Evolutionary conservation across 2,113 vertebrate genomes (phyloP).

Genomic region (Hassar affinis): DNA sequence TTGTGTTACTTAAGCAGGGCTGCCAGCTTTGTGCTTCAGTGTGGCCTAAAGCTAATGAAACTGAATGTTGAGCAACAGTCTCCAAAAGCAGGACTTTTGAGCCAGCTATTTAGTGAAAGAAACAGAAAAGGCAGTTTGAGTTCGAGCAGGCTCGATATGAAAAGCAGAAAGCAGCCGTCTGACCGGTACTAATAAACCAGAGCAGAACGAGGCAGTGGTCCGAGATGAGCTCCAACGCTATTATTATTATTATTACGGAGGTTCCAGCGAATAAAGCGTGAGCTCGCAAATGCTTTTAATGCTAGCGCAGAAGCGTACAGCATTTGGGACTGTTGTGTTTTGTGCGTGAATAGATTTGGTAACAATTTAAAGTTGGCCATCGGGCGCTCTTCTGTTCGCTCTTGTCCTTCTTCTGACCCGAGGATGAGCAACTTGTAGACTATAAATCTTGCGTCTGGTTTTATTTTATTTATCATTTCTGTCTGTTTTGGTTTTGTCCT

Average conservation of each 20-base stretch:
- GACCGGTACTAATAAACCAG: neutral
- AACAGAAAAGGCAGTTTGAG: neutral
- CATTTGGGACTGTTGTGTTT: constrained; percentile 21
- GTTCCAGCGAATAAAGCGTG: neutral
- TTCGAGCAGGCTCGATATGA: constrained; percentile 15
- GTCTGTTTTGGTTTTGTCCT: constrained; percentile 56
- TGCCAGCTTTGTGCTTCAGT: constrained; percentile 1
- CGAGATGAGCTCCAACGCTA: too few relatives aligned
- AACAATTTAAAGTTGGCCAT: neutral
- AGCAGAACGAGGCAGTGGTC: neutral
- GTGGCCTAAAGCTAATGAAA: neutral
- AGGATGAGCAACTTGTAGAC: constrained; percentile 60
- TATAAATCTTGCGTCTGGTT: constrained; percentile 63
- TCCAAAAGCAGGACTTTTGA: neutral
- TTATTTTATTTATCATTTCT: constrained; percentile 24
- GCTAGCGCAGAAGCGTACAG: neutral
- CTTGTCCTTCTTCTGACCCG: constrained; percentile 65
- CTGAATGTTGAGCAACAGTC: neutral
- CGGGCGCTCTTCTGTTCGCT: constrained; percentile 39
- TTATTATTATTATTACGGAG: too few relatives aligned
- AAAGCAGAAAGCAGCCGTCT: constrained; percentile 5
- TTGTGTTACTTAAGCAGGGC: neutral
- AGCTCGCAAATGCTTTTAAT: neutral
- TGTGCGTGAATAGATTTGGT: constrained; percentile 8
- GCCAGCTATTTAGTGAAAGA: neutral